Percentiles rank a stretch among this genome's conserved stretches.
Conservation (phyloP, 2,113 vertebrate species). For the Neodontobutis hainanensis region DNA sequence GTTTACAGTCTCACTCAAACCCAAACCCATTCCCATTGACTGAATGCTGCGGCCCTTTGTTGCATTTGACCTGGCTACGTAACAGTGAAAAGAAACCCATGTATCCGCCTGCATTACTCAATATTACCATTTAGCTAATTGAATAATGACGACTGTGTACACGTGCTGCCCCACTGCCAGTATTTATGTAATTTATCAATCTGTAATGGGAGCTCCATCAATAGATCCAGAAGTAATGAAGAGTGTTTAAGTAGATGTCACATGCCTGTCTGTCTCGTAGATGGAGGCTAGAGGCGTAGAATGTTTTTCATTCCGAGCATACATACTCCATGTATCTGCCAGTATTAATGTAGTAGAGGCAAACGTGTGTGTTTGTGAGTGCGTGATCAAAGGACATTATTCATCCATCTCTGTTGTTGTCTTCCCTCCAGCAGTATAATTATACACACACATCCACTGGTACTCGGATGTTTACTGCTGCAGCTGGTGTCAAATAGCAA, state of each 20-base stretch:
- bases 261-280: not conserved
- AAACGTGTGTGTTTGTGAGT: constrained; percentile 28
- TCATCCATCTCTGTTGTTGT: constrained; percentile 64
- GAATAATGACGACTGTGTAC: constrained; percentile 7
- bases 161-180: not conserved
- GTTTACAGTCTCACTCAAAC: not conserved
- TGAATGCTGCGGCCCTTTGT: not conserved
- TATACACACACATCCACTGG: constrained; percentile 20
- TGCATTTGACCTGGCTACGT: not conserved
- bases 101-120: constrained; percentile 17
- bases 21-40: not conserved
- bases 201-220: constrained; percentile 1
- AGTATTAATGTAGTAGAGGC: constrained; percentile 34
- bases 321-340: constrained; percentile 37
- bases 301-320: constrained; percentile 12
- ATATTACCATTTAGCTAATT: constrained; percentile 45
- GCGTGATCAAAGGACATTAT: constrained; percentile 73
- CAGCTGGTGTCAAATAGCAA: constrained; percentile 58
- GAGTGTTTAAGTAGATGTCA: not conserved
- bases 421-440: constrained; percentile 57
- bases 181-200: constrained; percentile 47
- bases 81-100: constrained; percentile 1
- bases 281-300: constrained; percentile 1
- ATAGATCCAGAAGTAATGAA: constrained; percentile 16
- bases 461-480: constrained; percentile 46